Percentiles rank a stretch among this genome's conserved stretches.
Evolutionary conservation across 2,888 invertebrate species (phyloP).

Genomic region (Agrypnus murinus): DNA sequence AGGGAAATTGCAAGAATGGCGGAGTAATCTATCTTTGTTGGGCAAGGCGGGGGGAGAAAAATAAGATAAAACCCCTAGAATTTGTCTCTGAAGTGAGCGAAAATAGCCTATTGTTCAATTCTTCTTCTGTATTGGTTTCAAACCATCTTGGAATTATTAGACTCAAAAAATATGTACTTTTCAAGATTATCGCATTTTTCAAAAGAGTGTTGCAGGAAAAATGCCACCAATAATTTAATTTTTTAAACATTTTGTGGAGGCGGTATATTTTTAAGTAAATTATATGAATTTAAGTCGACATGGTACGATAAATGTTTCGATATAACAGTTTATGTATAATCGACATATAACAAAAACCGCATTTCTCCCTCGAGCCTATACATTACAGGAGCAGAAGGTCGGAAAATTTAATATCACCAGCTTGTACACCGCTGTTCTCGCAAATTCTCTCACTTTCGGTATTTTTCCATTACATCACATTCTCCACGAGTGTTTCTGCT

Average conservation of each 20-base stretch:
- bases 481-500: slow-evolving; percentile 59
- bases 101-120: slow-evolving; percentile 62
- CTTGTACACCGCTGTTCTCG: slow-evolving; percentile 67
- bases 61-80: slow-evolving; percentile 71
- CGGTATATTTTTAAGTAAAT: slow-evolving; percentile 41
- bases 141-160: slow-evolving; percentile 41
- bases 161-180: slow-evolving; percentile 16
- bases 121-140: slow-evolving; percentile 43
- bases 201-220: neutral
- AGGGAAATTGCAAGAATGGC: slow-evolving; percentile 95
- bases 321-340: slow-evolving; percentile 62
- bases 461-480: slow-evolving; percentile 71
- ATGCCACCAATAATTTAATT: slow-evolving; percentile 26
- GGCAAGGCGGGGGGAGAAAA: slow-evolving; percentile 72
- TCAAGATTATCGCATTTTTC: neutral
- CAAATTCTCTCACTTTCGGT: slow-evolving; percentile 69
- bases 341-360: slow-evolving; percentile 68
- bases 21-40: slow-evolving; percentile 92
- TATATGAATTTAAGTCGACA: slow-evolving; percentile 45
- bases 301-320: slow-evolving; percentile 46
- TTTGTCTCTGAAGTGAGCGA: slow-evolving; percentile 71
- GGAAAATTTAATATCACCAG: slow-evolving; percentile 72
- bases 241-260: slow-evolving; percentile 26
- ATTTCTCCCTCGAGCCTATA: slow-evolving; percentile 67
- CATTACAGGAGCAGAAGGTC: slow-evolving; percentile 71